Conservation (phyloP, 2,113 vertebrate species). For the Cebus imitator region DNA sequence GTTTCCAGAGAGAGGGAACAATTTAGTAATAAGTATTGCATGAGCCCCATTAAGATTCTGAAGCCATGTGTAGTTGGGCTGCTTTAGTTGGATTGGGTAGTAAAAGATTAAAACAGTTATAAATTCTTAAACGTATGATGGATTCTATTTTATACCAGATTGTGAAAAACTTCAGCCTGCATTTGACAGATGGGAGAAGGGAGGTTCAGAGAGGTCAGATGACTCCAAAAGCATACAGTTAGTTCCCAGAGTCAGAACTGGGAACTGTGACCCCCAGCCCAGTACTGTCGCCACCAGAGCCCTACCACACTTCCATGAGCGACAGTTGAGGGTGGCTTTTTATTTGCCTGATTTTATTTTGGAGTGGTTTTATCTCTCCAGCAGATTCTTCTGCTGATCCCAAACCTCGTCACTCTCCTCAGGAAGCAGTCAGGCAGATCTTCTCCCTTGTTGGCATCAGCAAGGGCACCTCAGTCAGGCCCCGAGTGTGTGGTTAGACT, state of each 20-base stretch:
- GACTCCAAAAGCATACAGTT: background rate
- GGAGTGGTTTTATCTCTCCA: background rate
- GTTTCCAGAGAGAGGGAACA: background rate
- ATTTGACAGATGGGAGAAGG: background rate
- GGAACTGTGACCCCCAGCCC: background rate
- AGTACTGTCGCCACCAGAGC: background rate
- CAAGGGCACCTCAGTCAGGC: conserved; percentile 34
- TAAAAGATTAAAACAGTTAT: background rate
- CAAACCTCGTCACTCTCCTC: conserved; percentile 28
- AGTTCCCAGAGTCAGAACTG: background rate
- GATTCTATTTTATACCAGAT: background rate
- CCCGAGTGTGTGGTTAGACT: background rate
- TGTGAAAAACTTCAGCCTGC: background rate
- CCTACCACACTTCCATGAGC: background rate
- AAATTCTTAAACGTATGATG: background rate
- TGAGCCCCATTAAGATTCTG: background rate
- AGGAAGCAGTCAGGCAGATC: conserved; percentile 35
- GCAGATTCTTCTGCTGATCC: background rate
- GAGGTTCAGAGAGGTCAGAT: background rate
- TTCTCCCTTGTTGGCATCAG: background rate
- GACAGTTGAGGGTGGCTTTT: background rate
- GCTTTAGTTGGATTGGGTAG: background rate
- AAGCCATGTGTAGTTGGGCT: background rate
- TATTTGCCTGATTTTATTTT: background rate
- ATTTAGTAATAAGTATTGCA: background rate